Percentiles rank a stretch among this genome's conserved stretches.
These are phyloP conservation scores for Sebastes nivosus DNA, from an alignment of 2,797 vertebrate genomes.

Conservation along the genomic window DNA sequence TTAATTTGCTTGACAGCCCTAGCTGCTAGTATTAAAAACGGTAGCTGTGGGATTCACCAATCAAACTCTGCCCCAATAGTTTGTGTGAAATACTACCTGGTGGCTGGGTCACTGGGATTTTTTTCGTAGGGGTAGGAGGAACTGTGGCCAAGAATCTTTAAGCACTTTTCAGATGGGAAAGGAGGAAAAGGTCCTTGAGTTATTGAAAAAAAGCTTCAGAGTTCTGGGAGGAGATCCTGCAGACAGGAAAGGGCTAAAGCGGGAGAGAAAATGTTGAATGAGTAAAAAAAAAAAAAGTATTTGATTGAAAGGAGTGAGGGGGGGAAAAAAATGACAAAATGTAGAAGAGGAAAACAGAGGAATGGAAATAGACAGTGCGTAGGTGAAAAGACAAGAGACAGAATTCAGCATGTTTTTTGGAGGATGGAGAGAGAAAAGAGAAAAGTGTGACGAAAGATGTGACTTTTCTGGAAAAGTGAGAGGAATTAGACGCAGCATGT, in stretches of 20 bases:
- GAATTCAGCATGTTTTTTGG: not conserved
- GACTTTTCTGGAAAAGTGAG: conserved; percentile 28
- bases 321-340: not conserved
- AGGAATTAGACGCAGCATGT: conserved; percentile 9
- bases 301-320: not conserved
- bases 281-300: not conserved
- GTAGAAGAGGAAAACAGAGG: conserved; percentile 1
- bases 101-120: not conserved
- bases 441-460: conserved; percentile 17
- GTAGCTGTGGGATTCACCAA: not conserved
- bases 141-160: not conserved
- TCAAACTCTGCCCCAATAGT: not conserved
- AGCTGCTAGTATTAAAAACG: not conserved
- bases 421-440: not conserved
- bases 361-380: conserved; percentile 14
- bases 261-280: not conserved
- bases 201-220: not conserved
- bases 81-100: not conserved
- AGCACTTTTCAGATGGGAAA: not conserved
- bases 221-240: not conserved
- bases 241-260: not conserved
- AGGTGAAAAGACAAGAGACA: conserved; percentile 19
- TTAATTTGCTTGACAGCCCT: too few species aligned
- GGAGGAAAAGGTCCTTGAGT: not conserved
- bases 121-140: not conserved